These are phyloP conservation scores for Rhopalosiphum maidis DNA, from an alignment of 1,140 invertebrate genomes.

Conservation along the genomic window DNA sequence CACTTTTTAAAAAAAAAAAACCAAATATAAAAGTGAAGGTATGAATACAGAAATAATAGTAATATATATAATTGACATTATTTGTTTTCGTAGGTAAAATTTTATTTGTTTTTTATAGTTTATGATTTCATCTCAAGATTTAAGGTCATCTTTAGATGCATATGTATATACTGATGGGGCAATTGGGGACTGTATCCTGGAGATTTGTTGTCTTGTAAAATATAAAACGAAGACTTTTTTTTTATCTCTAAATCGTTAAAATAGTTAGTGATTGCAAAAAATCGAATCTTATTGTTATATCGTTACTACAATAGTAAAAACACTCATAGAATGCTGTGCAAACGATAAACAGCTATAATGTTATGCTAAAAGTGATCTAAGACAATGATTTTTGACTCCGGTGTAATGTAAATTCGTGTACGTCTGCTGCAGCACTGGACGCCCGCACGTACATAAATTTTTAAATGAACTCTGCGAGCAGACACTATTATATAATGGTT, in stretches of 20 bases:
- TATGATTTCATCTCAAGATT: not conserved
- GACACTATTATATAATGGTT: conserved; percentile 20
- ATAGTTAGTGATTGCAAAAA: conserved; percentile 11
- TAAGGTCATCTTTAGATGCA: too few species aligned
- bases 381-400: conserved; percentile 25
- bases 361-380: conserved; percentile 25
- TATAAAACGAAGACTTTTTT: not conserved
- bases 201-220: not conserved
- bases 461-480: not conserved
- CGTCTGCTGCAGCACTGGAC: not conserved
- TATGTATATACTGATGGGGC: not conserved
- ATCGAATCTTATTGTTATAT: conserved; percentile 20
- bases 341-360: not conserved
- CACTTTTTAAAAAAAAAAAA: not conserved
- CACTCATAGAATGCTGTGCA: not conserved
- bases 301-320: conserved; percentile 8
- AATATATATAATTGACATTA: not conserved
- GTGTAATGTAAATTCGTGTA: not conserved
- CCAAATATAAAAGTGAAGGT: not conserved
- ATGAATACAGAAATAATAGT: not conserved
- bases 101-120: not conserved
- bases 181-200: too few species aligned
- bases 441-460: not conserved
- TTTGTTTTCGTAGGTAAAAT: conserved; percentile 1
- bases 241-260: not conserved